Evolutionary conservation across 2,888 invertebrate genomes (phyloP).

Genomic region (Nycteola revayana): DNA sequence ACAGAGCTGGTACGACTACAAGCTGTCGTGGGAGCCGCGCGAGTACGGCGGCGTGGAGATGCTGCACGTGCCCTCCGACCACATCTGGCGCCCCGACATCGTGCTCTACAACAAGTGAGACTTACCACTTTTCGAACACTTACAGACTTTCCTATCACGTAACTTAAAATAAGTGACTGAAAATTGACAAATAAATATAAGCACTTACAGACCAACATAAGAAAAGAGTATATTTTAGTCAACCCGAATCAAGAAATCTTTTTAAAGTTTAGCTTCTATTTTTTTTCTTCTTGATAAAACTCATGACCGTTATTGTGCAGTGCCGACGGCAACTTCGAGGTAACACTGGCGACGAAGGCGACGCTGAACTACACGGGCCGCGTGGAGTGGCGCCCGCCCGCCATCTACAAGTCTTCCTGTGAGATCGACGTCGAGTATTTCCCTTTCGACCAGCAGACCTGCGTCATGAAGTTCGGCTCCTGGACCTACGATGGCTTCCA

Average conservation of each 20-base stretch:
- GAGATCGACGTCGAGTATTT: constrained; percentile 96
- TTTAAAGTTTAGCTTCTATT: no score
- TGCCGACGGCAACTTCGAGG: constrained; percentile 96
- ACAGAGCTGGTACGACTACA: constrained; percentile 97
- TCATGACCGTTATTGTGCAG: constrained; percentile 80
- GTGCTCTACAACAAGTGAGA: constrained; percentile 96
- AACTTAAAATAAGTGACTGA: no score
- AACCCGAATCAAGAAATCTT: no score
- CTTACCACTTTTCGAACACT: no score
- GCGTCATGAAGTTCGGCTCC: constrained; percentile 95
- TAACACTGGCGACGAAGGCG: constrained; percentile 94
- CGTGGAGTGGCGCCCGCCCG: constrained; percentile 97
- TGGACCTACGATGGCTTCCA: constrained; percentile 98
- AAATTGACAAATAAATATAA: no score
- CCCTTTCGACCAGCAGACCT: constrained; percentile 96
- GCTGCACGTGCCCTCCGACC: constrained; percentile 97
- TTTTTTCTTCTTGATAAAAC: no score
- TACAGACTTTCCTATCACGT: no score
- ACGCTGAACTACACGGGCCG: constrained; percentile 94
- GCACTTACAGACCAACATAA: no score
- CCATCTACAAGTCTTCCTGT: constrained; percentile 97
- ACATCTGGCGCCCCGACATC: constrained; percentile 98
- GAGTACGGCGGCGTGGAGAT: constrained; percentile 97
- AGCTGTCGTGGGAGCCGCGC: constrained; percentile 96
- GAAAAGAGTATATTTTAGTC: no score